phyloP scores from a whole-genome alignment of 2,888 invertebrate species.

The Paralinhomoeus sp. region DNA sequence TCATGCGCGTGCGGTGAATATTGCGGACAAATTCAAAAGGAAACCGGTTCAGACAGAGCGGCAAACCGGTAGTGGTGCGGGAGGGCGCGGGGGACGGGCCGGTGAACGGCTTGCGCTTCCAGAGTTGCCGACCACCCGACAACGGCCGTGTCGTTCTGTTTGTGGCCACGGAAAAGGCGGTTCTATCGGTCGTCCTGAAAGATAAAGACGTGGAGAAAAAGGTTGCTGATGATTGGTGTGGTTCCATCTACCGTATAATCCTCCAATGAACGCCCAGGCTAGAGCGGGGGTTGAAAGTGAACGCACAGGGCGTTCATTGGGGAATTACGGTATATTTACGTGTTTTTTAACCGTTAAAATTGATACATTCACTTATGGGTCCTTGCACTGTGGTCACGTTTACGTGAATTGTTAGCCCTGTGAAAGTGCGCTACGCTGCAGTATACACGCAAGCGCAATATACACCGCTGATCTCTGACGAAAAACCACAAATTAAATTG shows the following conservation, averaged over 20 bases:
- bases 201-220: constrained; percentile 48
- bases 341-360: too few species aligned
- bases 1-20: too few species aligned
- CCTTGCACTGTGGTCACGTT: too few species aligned
- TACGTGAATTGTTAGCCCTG: constrained; percentile 67
- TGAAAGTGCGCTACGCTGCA: constrained; percentile 39
- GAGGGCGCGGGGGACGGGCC: constrained; percentile 1
- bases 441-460: neutral
- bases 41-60: too few species aligned
- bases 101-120: neutral
- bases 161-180: constrained; percentile 50
- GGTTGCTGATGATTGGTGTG: constrained; percentile 23
- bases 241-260: too few species aligned
- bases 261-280: too few species aligned
- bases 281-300: too few species aligned
- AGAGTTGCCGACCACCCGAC: neutral
- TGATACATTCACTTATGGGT: too few species aligned
- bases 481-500: neutral
- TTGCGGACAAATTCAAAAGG: too few species aligned
- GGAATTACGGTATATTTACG: too few species aligned
- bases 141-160: constrained; percentile 38
- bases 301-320: too few species aligned
- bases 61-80: neutral
- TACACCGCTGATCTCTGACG: neutral
- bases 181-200: constrained; percentile 52